A percentile compares a stretch with the other conserved stretches of the same genome.
These are phyloP conservation scores for Sandelia bainsii DNA, from an alignment of 2,797 vertebrate species.

Conservation along the genomic window DNA sequence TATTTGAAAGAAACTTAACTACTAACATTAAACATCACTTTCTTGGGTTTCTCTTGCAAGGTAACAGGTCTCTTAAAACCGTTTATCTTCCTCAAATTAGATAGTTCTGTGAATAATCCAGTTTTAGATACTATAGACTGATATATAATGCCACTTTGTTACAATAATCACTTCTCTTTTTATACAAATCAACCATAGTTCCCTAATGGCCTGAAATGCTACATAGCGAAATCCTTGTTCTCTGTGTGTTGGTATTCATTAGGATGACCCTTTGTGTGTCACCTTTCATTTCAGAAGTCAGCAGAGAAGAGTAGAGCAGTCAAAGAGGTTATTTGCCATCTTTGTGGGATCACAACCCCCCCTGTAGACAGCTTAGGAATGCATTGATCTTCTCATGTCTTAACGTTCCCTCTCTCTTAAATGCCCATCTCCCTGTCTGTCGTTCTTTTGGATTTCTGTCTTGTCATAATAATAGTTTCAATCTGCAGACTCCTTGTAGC, in stretches of 20 bases:
- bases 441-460: conserved; percentile 15
- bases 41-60: conserved; percentile 10
- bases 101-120: conserved; percentile 3
- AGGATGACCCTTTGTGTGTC: conserved; percentile 77
- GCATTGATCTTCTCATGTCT: conserved; percentile 80
- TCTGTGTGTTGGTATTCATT: conserved; percentile 75
- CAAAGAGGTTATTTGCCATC: conserved; percentile 78
- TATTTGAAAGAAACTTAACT: conserved; percentile 10
- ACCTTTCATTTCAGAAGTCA: conserved; percentile 80
- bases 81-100: too few relatives aligned
- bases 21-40: not conserved
- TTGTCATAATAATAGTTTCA: conserved; percentile 37
- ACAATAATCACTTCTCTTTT: conserved; percentile 40
- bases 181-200: conserved; percentile 41
- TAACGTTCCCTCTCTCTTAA: conserved; percentile 59
- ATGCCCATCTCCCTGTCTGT: conserved; percentile 21
- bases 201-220: conserved; percentile 45
- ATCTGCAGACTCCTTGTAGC: conserved; percentile 11
- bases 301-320: conserved; percentile 74
- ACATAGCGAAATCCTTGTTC: conserved; percentile 78
- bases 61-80: not conserved
- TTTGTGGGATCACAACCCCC: conserved; percentile 62
- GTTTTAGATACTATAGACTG: conserved; percentile 28
- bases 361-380: conserved; percentile 75
- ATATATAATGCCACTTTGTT: conserved; percentile 24